Evolutionary conservation across 2,113 vertebrate species (phyloP).

Genomic region (Microcebus griseorufus): DNA sequence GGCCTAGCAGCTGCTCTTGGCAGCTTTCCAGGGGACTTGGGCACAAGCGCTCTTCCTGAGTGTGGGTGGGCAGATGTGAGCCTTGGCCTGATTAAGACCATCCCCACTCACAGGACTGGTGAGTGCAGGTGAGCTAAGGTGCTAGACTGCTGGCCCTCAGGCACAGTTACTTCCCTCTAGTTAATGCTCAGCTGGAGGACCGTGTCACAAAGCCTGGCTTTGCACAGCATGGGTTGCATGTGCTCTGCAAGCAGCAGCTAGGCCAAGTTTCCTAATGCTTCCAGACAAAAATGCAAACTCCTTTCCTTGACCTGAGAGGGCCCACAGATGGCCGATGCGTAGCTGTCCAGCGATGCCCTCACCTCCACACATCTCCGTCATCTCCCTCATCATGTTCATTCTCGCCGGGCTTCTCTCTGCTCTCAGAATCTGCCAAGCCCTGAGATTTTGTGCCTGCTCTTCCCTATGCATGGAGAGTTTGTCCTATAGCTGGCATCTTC

Average conservation of each 20-base stretch:
- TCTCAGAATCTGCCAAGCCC: background rate
- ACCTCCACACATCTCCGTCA: background rate
- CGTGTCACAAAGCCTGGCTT: background rate
- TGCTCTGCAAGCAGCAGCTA: background rate
- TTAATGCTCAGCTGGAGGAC: background rate
- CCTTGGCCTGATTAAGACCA: background rate
- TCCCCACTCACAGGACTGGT: no score
- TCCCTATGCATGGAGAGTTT: background rate
- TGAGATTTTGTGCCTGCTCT: background rate
- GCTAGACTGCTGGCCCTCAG: background rate
- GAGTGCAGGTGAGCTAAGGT: background rate
- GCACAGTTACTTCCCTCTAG: no score
- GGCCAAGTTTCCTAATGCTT: background rate
- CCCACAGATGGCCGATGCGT: background rate
- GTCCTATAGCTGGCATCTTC: background rate
- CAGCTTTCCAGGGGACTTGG: background rate
- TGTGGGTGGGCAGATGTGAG: background rate
- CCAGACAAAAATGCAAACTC: background rate
- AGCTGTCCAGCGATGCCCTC: background rate
- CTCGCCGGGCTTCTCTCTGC: background rate
- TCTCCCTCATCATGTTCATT: accelerated
- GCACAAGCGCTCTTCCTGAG: background rate
- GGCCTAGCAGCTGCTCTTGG: background rate
- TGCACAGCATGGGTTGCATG: background rate
- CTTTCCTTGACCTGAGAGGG: background rate